phyloP scores from a whole-genome alignment of 2,888 invertebrate species.

The Gerris lacustris region DNA sequence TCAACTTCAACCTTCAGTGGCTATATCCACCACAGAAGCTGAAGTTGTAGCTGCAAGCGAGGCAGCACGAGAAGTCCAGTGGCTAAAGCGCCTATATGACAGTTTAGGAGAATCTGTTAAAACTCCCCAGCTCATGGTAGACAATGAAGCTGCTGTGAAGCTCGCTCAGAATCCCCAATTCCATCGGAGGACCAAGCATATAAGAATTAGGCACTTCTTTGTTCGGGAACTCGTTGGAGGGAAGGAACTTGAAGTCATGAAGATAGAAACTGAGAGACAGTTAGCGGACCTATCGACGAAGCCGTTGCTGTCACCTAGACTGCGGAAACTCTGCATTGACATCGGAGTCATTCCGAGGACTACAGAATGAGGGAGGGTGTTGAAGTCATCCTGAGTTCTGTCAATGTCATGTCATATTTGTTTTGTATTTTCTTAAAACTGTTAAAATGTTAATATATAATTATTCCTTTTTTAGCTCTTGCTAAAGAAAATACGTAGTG shows the following conservation, averaged over 20 bases:
- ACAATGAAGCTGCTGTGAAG: constrained; percentile 32
- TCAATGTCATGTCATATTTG: too few species aligned
- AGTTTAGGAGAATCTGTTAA: constrained; percentile 27
- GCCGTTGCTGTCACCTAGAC: neutral
- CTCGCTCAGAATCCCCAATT: constrained; percentile 33
- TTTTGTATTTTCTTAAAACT: too few species aligned
- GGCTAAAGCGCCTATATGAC: constrained; percentile 31
- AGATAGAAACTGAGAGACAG: constrained; percentile 4
- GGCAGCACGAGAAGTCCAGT: constrained; percentile 29
- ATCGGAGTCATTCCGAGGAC: too few species aligned
- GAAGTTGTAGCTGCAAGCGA: constrained; percentile 24
- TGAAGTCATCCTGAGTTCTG: constrained; percentile 1
- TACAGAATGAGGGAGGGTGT: constrained; percentile 7
- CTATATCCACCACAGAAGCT: constrained; percentile 21
- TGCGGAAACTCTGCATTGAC: neutral
- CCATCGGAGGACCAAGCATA: constrained; percentile 32
- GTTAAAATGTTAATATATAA: too few species aligned
- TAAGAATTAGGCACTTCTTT: constrained; percentile 24
- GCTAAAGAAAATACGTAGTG: too few species aligned
- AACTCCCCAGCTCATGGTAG: constrained; percentile 29
- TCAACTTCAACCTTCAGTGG: constrained; percentile 15
- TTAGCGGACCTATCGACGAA: neutral
- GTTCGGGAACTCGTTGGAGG: constrained; percentile 6
- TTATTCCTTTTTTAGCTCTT: too few species aligned
- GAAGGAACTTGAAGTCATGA: neutral